Evolutionary conservation across 2,113 vertebrate genomes (phyloP).

Genomic region (Sapayoa aenigma): DNA sequence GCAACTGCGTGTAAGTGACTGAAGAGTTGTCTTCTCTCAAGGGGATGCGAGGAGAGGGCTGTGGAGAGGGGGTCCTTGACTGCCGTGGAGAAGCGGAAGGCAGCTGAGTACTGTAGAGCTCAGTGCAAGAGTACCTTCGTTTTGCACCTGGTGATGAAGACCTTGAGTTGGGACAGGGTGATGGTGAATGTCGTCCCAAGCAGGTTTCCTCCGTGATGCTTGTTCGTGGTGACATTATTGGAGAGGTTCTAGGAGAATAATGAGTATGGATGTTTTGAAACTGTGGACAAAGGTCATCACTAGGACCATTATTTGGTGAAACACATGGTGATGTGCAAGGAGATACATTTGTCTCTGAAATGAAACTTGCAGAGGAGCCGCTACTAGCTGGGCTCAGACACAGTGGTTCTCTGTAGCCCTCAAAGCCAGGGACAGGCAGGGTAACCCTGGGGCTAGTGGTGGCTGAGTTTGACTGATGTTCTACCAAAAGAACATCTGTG

Average conservation of each 20-base stretch:
- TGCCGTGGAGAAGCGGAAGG: slow-evolving; percentile 80
- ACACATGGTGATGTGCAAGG: slow-evolving; percentile 96
- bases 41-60: slow-evolving; percentile 68
- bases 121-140: slow-evolving; percentile 86
- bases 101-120: slow-evolving; percentile 83
- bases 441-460: slow-evolving; percentile 88
- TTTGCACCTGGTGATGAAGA: slow-evolving; percentile 94
- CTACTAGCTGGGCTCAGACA: slow-evolving; percentile 98
- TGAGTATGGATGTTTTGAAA: slow-evolving; percentile 96
- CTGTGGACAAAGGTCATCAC: slow-evolving; percentile 92
- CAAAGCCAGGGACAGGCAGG: slow-evolving; percentile 91
- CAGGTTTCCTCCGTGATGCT: slow-evolving; percentile 88
- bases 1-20: slow-evolving; percentile 64
- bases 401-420: slow-evolving; percentile 92
- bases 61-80: slow-evolving; percentile 92
- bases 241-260: slow-evolving; percentile 91
- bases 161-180: slow-evolving; percentile 87
- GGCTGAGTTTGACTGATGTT: slow-evolving; percentile 76
- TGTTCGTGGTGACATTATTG: slow-evolving; percentile 91
- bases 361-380: slow-evolving; percentile 98
- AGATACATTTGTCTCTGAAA: slow-evolving; percentile 93
- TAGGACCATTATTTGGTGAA: slow-evolving; percentile 90
- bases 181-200: slow-evolving; percentile 87
- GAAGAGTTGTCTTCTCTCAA: slow-evolving; percentile 76
- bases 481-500: slow-evolving; percentile 80